These are phyloP conservation scores for Proterorhinus semilunaris DNA, from an alignment of 2,113 vertebrate species.

Conservation along the genomic window DNA sequence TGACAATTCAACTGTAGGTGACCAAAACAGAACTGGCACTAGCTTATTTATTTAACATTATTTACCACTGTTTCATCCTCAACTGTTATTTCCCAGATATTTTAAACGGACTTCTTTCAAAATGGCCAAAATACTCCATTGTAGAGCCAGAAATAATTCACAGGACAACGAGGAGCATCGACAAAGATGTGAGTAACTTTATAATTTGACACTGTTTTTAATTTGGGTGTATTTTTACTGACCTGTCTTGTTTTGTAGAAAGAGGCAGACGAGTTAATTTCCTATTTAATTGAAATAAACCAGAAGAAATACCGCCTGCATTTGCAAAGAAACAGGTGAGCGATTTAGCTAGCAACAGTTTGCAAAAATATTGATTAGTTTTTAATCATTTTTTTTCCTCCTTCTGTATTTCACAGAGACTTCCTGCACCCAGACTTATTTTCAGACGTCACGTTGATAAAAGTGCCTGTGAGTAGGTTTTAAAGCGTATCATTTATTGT, in stretches of 20 bases:
- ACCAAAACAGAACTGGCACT: neutral
- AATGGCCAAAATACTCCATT: constrained; percentile 58
- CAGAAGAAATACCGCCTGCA: constrained; percentile 54
- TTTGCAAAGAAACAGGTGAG: constrained; percentile 72
- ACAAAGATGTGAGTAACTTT: constrained; percentile 39
- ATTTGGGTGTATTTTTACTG: neutral
- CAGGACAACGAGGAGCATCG: constrained; percentile 46
- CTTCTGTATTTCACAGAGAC: constrained; percentile 49
- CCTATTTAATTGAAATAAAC: constrained; percentile 66
- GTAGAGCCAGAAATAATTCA: constrained; percentile 64
- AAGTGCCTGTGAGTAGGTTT: constrained; percentile 47
- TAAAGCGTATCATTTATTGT: neutral
- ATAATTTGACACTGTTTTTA: neutral
- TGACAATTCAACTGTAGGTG: neutral
- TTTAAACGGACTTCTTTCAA: constrained; percentile 13
- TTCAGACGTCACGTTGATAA: constrained; percentile 28
- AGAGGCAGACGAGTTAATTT: constrained; percentile 46
- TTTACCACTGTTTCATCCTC: neutral
- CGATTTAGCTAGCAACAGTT: neutral
- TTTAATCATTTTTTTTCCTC: neutral
- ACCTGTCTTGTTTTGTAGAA: constrained; percentile 18
- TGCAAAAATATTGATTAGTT: neutral
- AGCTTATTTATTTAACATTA: neutral
- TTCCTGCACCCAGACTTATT: constrained; percentile 73
- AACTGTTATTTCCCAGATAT: constrained; percentile 36